A percentile compares a stretch with the other conserved stretches of the same genome.
Conservation (phyloP, 2,113 vertebrate species). For the Cricetomys ansorgei region DNA sequence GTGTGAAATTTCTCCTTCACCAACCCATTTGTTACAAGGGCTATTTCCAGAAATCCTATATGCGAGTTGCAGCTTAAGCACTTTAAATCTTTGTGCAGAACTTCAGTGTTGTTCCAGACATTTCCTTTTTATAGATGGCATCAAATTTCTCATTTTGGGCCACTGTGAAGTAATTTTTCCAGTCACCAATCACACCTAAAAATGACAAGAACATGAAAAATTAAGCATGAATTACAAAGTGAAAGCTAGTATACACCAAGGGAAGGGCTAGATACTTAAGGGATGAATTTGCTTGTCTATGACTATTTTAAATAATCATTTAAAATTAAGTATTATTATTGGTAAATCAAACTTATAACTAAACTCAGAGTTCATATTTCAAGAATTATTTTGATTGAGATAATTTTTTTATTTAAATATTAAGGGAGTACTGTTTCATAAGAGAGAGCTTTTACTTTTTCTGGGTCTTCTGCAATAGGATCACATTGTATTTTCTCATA, state of each 20-base stretch:
- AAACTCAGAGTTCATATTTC: not conserved
- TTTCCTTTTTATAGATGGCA: constrained; percentile 89
- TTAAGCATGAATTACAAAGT: not conserved
- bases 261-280: not conserved
- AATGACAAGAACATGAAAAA: not conserved
- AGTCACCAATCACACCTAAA: constrained; percentile 83
- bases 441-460: not conserved
- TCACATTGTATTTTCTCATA: not conserved
- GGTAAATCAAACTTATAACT: not conserved
- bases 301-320: not conserved
- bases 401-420: not conserved
- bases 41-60: not conserved
- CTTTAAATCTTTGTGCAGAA: constrained; percentile 88
- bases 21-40: not conserved
- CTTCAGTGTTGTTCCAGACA: constrained; percentile 86
- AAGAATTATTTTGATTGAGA: not conserved
- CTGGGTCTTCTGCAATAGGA: not conserved
- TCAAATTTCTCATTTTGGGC: constrained; percentile 86
- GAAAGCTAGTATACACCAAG: not conserved
- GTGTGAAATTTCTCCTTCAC: constrained; percentile 1
- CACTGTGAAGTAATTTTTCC: constrained; percentile 87
- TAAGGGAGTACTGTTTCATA: not conserved
- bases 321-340: not conserved
- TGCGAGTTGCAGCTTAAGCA: not conserved
- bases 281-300: not conserved